Percentiles rank a stretch among this genome's conserved stretches.
phyloP scores from a whole-genome alignment of 1,140 invertebrate genomes.

The Caerostris extrusa region DNA sequence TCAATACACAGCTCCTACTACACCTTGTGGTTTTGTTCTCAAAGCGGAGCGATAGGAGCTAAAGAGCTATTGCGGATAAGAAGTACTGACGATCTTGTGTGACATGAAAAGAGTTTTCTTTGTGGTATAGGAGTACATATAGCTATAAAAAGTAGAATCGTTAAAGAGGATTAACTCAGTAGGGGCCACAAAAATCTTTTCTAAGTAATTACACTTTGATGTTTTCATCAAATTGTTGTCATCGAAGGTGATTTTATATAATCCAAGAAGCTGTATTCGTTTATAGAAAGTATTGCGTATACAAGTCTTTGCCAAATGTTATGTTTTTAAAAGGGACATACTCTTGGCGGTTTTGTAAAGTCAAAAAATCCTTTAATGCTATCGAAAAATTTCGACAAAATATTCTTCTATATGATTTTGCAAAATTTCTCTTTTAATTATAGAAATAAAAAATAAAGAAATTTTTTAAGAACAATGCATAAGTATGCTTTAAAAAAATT shows the following conservation, averaged over 20 bases:
- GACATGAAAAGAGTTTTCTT: not conserved
- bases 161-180: slow-evolving; percentile 4
- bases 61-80: slow-evolving; percentile 12
- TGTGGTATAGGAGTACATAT: not conserved
- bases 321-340: not conserved
- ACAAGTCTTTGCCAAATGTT: not conserved
- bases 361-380: too few species aligned
- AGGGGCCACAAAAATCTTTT: too few species aligned
- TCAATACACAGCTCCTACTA: slow-evolving; percentile 2
- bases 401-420: too few species aligned
- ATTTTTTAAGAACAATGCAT: too few species aligned
- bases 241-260: too few species aligned
- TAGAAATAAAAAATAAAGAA: too few species aligned
- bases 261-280: not conserved
- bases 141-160: not conserved
- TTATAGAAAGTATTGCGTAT: not conserved
- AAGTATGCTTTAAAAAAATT: too few species aligned
- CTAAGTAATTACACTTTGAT: not conserved
- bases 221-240: not conserved
- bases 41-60: not conserved
- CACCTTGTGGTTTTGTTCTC: slow-evolving; percentile 40
- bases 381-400: too few species aligned
- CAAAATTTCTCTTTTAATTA: too few species aligned
- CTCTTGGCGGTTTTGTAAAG: too few species aligned
- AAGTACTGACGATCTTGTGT: not conserved